Percentiles rank a stretch among this genome's conserved stretches.
Evolutionary conservation across 1,140 invertebrate species (phyloP).

Genomic region (Achatina immaculata): DNA sequence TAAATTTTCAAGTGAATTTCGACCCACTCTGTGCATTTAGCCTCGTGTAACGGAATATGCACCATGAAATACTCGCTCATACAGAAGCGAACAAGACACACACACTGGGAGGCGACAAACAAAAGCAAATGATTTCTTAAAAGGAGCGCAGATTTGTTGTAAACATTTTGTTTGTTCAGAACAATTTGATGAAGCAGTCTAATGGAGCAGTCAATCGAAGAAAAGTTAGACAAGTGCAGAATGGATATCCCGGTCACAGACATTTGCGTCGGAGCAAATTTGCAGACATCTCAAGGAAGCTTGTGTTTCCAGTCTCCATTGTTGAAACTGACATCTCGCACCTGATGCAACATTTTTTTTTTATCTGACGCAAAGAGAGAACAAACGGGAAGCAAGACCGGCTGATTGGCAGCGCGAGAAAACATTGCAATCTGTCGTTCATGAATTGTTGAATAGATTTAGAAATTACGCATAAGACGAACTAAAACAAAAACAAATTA

Average conservation of each 20-base stretch:
- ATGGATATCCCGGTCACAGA: not conserved
- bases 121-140: not conserved
- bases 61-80: not conserved
- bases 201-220: not conserved
- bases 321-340: not conserved
- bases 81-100: not conserved
- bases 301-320: not conserved
- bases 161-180: not conserved
- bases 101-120: not conserved
- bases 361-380: not conserved
- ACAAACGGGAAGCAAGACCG: not conserved
- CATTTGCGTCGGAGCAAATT: not conserved
- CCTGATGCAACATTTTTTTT: not conserved
- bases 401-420: not conserved
- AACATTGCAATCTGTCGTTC: constrained; percentile 5
- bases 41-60: too few species aligned
- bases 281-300: not conserved
- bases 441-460: not conserved
- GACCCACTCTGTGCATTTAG: too few species aligned
- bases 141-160: not conserved
- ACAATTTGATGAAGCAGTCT: not conserved
- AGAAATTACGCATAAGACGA: not conserved
- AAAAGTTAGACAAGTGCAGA: not conserved
- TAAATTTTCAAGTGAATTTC: too few species aligned
- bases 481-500: not conserved